These are phyloP conservation scores for Hypsopygia costalis DNA, from an alignment of 2,888 invertebrate genomes.

Conservation along the genomic window DNA sequence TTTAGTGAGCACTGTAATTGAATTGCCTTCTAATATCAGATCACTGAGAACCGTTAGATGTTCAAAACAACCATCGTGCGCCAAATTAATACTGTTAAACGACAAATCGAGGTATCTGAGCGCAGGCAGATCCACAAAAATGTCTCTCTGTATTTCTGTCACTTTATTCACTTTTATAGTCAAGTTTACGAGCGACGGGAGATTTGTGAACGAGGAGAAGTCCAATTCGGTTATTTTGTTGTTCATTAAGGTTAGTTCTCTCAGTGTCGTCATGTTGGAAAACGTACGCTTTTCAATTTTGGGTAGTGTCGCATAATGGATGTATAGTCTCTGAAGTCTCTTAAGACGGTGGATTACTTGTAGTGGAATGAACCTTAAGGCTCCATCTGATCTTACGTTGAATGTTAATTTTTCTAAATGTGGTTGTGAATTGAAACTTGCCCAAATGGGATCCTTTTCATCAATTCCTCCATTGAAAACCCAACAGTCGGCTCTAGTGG, in stretches of 20 bases:
- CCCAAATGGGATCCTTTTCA: constrained; percentile 87
- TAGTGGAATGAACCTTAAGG: constrained; percentile 85
- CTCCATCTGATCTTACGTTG: constrained; percentile 84
- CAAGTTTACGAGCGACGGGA: constrained; percentile 85
- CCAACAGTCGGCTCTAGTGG: constrained; percentile 88
- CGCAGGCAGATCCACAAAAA: constrained; percentile 87
- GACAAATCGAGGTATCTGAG: constrained; percentile 89
- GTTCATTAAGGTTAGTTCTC: constrained; percentile 85
- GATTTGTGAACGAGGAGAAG: constrained; percentile 86
- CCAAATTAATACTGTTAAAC: constrained; percentile 90
- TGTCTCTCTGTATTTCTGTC: constrained; percentile 86
- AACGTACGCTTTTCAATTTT: constrained; percentile 87
- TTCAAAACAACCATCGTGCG: constrained; percentile 92
- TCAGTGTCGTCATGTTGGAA: constrained; percentile 85
- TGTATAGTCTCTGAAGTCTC: constrained; percentile 83
- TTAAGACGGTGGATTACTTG: constrained; percentile 83
- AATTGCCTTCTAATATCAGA: constrained; percentile 89
- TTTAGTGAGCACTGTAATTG: constrained; percentile 86
- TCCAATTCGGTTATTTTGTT: constrained; percentile 86
- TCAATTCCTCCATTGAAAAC: constrained; percentile 85
- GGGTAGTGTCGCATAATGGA: constrained; percentile 86
- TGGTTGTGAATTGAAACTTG: constrained; percentile 85
- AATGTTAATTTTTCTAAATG: constrained; percentile 84
- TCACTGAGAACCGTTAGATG: constrained; percentile 86
- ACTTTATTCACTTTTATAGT: constrained; percentile 89